phyloP scores from a whole-genome alignment of 2,113 vertebrate genomes.

The Lepidothrix coronata region DNA sequence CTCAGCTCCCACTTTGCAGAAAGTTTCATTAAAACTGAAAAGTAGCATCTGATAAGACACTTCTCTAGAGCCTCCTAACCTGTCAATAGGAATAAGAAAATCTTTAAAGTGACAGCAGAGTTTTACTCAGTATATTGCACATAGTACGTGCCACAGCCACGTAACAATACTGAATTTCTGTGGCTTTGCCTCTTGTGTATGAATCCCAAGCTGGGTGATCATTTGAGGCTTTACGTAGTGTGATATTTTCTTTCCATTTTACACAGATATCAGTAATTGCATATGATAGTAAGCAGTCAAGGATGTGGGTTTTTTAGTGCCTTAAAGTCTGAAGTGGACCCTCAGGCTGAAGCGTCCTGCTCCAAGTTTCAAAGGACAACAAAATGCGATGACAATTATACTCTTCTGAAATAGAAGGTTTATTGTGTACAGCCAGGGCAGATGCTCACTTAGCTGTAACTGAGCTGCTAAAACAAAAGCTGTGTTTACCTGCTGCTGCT shows the following conservation, averaged over 20 bases:
- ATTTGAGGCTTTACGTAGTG: not conserved
- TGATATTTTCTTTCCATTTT: not conserved
- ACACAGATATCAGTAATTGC: not conserved
- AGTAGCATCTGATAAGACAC: not conserved
- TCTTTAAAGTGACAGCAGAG: not conserved
- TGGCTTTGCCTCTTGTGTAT: not conserved
- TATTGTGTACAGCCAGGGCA: conserved; percentile 56
- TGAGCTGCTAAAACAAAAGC: conserved; percentile 67
- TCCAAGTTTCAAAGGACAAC: conserved; percentile 50
- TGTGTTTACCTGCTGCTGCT: conserved; percentile 57
- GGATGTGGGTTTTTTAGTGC: conserved; percentile 31
- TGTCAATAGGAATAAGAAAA: not conserved
- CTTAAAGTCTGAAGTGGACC: conserved; percentile 37
- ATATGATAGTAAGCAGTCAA: not conserved
- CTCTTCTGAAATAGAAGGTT: conserved; percentile 46
- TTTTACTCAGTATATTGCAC: not conserved
- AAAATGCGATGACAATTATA: conserved; percentile 48
- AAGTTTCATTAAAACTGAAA: not conserved
- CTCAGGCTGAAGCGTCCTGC: conserved; percentile 5
- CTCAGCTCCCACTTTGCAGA: not conserved
- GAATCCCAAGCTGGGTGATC: not conserved
- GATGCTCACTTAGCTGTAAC: conserved; percentile 50
- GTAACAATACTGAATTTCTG: not conserved
- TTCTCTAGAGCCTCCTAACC: not conserved
- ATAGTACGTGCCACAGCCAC: not conserved